Conservation (phyloP, 2,888 invertebrate species). For the Tenthredo scrophulariae region DNA sequence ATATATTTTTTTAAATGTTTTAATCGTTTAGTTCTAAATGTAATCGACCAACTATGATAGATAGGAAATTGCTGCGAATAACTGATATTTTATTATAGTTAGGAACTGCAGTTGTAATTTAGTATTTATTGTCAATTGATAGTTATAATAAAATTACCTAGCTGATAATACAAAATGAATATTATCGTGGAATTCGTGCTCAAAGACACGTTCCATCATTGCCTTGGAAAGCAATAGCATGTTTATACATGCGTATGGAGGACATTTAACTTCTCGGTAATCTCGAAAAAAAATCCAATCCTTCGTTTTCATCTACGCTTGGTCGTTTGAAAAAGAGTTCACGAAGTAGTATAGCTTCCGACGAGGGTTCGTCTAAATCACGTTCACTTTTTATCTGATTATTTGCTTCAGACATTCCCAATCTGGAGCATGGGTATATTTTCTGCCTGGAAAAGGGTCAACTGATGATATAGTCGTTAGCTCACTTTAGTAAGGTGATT, state of each 20-base stretch:
- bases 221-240: background rate
- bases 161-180: background rate
- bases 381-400: conserved; percentile 34
- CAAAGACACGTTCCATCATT: background rate
- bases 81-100: conserved; percentile 13
- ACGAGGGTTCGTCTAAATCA: conserved; percentile 32
- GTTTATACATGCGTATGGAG: background rate
- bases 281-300: conserved; percentile 36
- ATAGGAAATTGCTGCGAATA: background rate
- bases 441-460: background rate
- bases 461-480: background rate
- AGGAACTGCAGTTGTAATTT: conserved; percentile 21
- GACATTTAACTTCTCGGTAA: conserved; percentile 20
- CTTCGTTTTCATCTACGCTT: conserved; percentile 48
- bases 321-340: conserved; percentile 47
- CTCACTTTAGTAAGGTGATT: background rate
- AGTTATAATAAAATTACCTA: conserved; percentile 10
- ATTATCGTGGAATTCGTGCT: background rate
- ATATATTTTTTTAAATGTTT: conserved; percentile 24
- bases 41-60: background rate
- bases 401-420: background rate
- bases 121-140: conserved; percentile 39
- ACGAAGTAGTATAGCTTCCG: conserved; percentile 31
- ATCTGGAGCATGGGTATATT: conserved; percentile 15
- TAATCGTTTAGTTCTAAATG: background rate